phyloP scores from a whole-genome alignment of 2,797 vertebrate genomes.

The Erithacus rubecula region DNA sequence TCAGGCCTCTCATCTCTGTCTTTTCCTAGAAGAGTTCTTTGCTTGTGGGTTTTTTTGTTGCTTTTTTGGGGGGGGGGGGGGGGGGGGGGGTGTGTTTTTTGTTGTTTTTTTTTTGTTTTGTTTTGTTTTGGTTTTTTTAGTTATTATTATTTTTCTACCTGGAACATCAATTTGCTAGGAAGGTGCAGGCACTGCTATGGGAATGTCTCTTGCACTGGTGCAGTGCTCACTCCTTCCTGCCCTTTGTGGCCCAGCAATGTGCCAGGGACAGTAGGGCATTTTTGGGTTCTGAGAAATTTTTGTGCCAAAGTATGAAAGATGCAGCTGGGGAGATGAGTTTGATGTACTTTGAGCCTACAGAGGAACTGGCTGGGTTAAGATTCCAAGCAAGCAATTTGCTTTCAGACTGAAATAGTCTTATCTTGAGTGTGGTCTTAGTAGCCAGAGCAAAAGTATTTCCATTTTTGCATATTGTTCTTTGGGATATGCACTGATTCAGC shows the following conservation, averaged over 20 bases:
- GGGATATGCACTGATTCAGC: not conserved
- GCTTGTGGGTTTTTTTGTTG: not conserved
- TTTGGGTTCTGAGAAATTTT: not conserved
- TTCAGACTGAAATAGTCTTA: not conserved
- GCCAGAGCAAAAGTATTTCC: conserved; percentile 58
- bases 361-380: not conserved
- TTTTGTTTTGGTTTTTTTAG: too few species aligned
- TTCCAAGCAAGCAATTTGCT: not conserved
- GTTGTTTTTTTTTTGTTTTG: too few species aligned
- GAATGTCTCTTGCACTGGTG: not conserved
- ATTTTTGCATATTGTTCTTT: not conserved
- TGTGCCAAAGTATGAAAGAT: not conserved
- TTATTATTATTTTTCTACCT: not conserved
- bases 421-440: conserved; percentile 52
- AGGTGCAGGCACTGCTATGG: not conserved
- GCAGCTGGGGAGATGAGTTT: not conserved
- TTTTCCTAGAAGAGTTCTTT: not conserved
- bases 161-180: not conserved
- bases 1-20: not conserved
- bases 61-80: too few species aligned
- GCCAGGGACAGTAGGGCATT: not conserved
- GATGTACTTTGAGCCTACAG: not conserved
- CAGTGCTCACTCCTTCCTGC: not conserved
- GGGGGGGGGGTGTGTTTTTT: too few species aligned
- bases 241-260: not conserved